phyloP scores from a whole-genome alignment of 2,113 vertebrate genomes.

The Colaptes auratus region DNA sequence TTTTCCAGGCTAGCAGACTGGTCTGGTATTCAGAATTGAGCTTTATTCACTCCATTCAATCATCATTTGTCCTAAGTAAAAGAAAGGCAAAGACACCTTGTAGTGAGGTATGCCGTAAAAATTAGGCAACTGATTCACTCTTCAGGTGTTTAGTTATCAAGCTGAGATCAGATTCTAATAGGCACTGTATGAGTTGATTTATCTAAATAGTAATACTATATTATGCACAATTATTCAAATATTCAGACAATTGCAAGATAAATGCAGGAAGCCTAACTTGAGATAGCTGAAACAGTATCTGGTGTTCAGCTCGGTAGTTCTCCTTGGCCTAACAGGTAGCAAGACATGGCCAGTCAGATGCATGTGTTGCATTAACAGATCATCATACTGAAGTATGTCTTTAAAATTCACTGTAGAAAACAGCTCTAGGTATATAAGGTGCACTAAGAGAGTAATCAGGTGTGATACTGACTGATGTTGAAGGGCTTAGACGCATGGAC shows the following conservation, averaged over 20 bases:
- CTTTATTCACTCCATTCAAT: neutral
- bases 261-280: neutral
- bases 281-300: neutral
- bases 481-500: neutral
- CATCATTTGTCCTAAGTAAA: neutral
- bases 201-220: neutral
- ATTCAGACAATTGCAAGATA: neutral
- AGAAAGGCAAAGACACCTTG: neutral
- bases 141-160: neutral
- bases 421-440: neutral
- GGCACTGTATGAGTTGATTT: neutral
- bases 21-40: neutral
- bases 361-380: neutral
- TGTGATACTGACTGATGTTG: neutral
- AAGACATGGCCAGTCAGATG: neutral
- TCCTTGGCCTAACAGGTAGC: neutral
- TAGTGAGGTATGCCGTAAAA: neutral
- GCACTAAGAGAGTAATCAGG: neutral
- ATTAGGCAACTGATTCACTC: neutral
- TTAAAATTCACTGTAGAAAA: neutral
- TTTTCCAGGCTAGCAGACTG: slow-evolving; percentile 12
- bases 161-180: neutral
- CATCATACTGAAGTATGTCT: neutral
- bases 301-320: neutral
- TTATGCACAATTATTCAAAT: neutral